Conservation (phyloP, 1,140 invertebrate species). For the Drosophila carrolli region DNA sequence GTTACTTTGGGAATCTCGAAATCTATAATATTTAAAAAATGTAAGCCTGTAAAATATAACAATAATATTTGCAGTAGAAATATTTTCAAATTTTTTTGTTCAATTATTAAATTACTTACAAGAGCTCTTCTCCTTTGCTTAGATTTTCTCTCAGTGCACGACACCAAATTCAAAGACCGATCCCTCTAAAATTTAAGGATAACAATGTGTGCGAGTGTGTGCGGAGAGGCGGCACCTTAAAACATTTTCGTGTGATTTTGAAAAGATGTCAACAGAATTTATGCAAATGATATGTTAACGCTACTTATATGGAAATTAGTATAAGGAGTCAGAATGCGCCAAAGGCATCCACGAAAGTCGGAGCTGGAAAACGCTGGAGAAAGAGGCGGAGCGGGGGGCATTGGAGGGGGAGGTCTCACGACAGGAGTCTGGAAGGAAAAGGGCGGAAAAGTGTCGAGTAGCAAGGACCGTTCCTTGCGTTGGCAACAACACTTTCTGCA, state of each 20-base stretch:
- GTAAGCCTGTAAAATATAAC: no score
- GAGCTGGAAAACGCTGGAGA: constrained; percentile 13
- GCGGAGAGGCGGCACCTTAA: constrained; percentile 67
- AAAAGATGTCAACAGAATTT: constrained; percentile 83
- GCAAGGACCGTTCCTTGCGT: constrained; percentile 30
- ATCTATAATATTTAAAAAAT: no score
- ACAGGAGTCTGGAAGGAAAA: not conserved
- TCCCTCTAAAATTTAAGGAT: constrained; percentile 39
- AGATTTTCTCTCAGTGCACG: constrained; percentile 19
- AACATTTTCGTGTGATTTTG: constrained; percentile 83
- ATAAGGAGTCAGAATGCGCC: constrained; percentile 80
- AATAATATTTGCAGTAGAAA: no score
- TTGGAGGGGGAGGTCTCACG: not conserved
- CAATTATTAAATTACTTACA: not conserved
- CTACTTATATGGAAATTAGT: constrained; percentile 83
- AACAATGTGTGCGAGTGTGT: constrained; percentile 42
- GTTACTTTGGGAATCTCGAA: no score
- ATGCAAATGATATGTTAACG: constrained; percentile 83
- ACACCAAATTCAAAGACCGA: constrained; percentile 12
- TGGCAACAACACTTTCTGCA: constrained; percentile 71
- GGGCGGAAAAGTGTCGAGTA: constrained; percentile 39
- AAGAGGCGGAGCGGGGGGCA: not conserved
- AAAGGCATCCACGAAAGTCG: constrained; percentile 59
- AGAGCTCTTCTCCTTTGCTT: not conserved
- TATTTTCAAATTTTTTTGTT: not conserved